Evolutionary conservation across 2,113 vertebrate species (phyloP).

Genomic region (Tragelaphus scriptus): DNA sequence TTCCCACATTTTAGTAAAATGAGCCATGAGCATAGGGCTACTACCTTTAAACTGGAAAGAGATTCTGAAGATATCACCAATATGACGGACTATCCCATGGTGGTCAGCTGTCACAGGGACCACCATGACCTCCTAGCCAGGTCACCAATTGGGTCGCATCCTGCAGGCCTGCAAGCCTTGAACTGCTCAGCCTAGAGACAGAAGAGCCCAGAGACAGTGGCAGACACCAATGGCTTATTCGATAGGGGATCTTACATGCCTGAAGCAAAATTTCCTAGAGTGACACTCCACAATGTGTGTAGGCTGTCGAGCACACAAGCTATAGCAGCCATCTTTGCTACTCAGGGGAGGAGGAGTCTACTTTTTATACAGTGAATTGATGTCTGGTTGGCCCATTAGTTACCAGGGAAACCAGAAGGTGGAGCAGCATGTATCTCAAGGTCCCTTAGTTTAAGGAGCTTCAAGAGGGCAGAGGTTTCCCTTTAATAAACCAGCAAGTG

Average conservation of each 20-base stretch:
- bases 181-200: not conserved
- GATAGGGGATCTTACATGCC: not conserved
- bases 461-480: not conserved
- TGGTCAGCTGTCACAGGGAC: not conserved
- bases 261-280: not conserved
- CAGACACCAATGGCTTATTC: not conserved
- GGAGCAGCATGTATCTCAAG: not conserved
- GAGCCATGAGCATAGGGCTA: not conserved
- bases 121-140: not conserved
- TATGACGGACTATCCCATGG: not conserved
- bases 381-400: not conserved
- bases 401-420: not conserved
- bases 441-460: not conserved
- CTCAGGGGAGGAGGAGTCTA: not conserved
- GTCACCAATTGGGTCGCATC: not conserved
- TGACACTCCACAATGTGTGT: not conserved
- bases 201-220: not conserved
- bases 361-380: not conserved
- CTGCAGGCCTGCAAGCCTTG: not conserved
- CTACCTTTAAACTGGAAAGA: not conserved
- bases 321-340: not conserved
- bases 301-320: rapidly evolving
- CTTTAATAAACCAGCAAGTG: not conserved
- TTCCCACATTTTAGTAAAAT: not conserved
- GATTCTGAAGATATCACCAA: not conserved